A percentile compares a stretch with the other conserved stretches of the same genome.
These are phyloP conservation scores for Scylla paramamosain DNA, from an alignment of 1,140 invertebrate species.

Conservation along the genomic window DNA sequence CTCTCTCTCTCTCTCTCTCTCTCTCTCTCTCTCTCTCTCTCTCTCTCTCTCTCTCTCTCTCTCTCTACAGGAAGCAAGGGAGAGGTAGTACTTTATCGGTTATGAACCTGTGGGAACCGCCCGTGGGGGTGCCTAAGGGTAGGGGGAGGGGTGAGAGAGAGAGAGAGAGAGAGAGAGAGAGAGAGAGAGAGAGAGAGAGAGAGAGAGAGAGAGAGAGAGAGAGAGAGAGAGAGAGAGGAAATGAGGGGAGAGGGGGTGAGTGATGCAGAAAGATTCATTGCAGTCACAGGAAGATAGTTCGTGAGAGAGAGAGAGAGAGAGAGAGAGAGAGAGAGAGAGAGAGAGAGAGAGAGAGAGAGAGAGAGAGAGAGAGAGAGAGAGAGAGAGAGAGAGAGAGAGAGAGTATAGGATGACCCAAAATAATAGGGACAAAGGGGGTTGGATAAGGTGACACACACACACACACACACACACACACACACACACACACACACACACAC, in stretches of 20 bases:
- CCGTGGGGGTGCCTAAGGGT: background rate
- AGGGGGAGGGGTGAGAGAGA: constrained; percentile 7
- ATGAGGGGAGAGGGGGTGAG: too few relatives aligned
- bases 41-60: background rate
- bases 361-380: constrained; percentile 64
- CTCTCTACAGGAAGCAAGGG: background rate
- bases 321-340: background rate
- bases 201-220: background rate
- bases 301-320: background rate
- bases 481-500: too few relatives aligned
- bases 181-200: too few relatives aligned
- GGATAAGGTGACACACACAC: background rate
- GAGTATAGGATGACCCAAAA: too few relatives aligned
- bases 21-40: background rate
- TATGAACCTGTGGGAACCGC: too few relatives aligned
- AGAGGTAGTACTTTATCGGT: background rate
- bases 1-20: background rate
- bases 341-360: constrained; percentile 56
- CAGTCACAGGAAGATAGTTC: too few relatives aligned
- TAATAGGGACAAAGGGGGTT: too few relatives aligned
- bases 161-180: constrained; percentile 35
- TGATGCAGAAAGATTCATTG: too few relatives aligned
- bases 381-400: constrained; percentile 43
- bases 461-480: too few relatives aligned
- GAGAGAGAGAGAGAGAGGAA: background rate